These are phyloP conservation scores for Crenichthys baileyi DNA, from an alignment of 2,797 vertebrate species.

Conservation along the genomic window DNA sequence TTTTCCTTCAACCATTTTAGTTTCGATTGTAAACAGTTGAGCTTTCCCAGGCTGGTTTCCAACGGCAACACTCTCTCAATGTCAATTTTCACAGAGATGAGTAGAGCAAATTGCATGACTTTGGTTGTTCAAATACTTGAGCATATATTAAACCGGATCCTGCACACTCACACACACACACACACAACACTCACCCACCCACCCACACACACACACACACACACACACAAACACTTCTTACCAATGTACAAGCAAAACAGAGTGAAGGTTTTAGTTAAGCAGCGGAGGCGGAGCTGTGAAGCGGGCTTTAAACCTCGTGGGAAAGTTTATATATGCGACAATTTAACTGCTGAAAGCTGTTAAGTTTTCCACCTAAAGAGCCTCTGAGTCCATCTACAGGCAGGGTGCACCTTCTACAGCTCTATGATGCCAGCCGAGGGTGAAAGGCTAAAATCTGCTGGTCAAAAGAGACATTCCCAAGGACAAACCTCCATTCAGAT, in stretches of 20 bases:
- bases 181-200: slow-evolving; percentile 14
- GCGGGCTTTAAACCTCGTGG: slow-evolving; percentile 62
- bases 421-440: slow-evolving; percentile 6
- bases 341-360: slow-evolving; percentile 53
- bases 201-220: slow-evolving; percentile 21
- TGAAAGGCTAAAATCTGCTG: slow-evolving; percentile 50
- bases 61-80: slow-evolving; percentile 69
- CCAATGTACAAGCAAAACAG: slow-evolving; percentile 34
- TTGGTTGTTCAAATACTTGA: slow-evolving; percentile 68
- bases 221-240: slow-evolving; percentile 18
- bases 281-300: slow-evolving; percentile 40
- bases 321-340: slow-evolving; percentile 72
- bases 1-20: slow-evolving; percentile 44
- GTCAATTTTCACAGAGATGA: slow-evolving; percentile 66
- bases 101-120: slow-evolving; percentile 58
- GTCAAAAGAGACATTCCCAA: slow-evolving; percentile 37
- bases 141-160: slow-evolving; percentile 64
- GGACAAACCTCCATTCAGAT: slow-evolving; percentile 13
- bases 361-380: slow-evolving; percentile 41
- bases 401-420: slow-evolving; percentile 35
- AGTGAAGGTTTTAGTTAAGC: slow-evolving; percentile 30
- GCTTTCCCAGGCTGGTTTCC: slow-evolving; percentile 74
- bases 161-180: slow-evolving; percentile 2
- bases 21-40: slow-evolving; percentile 47
- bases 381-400: slow-evolving; percentile 38